A percentile compares a stretch with the other conserved stretches of the same genome.
These are phyloP conservation scores for Macropodus opercularis DNA, from an alignment of 2,797 vertebrate species.

Conservation along the genomic window DNA sequence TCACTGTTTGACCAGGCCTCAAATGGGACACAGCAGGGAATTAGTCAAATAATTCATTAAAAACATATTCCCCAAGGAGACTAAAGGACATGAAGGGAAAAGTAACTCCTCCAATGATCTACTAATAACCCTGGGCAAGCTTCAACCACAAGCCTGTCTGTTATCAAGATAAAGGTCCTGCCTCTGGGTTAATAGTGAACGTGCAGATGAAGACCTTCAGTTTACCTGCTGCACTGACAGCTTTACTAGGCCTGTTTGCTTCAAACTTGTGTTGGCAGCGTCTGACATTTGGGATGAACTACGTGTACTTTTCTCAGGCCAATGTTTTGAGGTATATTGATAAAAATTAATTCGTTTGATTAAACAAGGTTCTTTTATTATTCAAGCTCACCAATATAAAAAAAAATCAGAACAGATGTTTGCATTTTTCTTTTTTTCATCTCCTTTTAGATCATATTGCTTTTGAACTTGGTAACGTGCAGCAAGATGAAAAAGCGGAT, in stretches of 20 bases:
- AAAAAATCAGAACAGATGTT: conserved; percentile 37
- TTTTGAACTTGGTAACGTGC: conserved; percentile 14
- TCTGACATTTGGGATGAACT: conserved; percentile 1
- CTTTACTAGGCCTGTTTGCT: conserved; percentile 27
- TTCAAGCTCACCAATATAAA: conserved; percentile 22
- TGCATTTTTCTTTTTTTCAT: conserved; percentile 18
- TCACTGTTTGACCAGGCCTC: neutral
- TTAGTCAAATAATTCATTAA: neutral
- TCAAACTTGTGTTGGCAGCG: neutral
- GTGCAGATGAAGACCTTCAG: conserved; percentile 56
- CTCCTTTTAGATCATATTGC: conserved; percentile 8
- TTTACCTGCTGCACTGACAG: conserved; percentile 45
- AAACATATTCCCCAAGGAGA: conserved; percentile 21
- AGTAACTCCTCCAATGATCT: conserved; percentile 63
- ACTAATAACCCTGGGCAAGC: conserved; percentile 53
- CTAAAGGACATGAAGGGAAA: conserved; percentile 45
- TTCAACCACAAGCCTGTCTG: conserved; percentile 61
- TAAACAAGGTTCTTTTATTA: conserved; percentile 19
- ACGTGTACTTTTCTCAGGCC: neutral
- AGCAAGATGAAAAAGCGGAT: conserved; percentile 2
- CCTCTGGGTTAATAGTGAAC: conserved; percentile 62
- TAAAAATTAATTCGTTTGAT: neutral
- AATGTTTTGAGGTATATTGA: neutral
- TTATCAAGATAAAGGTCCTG: conserved; percentile 55
- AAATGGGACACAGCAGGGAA: neutral